Evolutionary conservation across 2,113 vertebrate species (phyloP).

Genomic region (Anolis carolinensis): DNA sequence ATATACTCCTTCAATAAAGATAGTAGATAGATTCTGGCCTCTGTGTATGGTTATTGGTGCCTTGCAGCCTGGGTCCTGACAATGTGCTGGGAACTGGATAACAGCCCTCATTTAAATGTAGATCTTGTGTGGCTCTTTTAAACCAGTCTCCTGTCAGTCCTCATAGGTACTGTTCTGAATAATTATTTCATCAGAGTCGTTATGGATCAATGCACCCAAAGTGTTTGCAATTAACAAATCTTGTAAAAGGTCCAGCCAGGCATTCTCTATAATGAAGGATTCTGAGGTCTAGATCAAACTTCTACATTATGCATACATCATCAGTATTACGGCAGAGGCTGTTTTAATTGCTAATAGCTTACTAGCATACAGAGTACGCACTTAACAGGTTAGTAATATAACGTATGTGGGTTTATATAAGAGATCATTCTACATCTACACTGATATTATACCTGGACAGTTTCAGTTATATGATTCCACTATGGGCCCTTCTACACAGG

Average conservation of each 20-base stretch:
- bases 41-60: too few species aligned
- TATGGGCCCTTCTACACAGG: too few species aligned
- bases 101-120: not conserved
- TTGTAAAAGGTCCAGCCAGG: conserved; percentile 37
- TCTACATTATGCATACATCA: not conserved
- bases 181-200: conserved; percentile 55
- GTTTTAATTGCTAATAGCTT: conserved; percentile 13
- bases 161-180: conserved; percentile 35
- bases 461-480: not conserved
- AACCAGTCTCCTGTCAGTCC: conserved; percentile 21
- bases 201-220: conserved; percentile 33
- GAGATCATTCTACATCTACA: not conserved
- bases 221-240: conserved; percentile 45
- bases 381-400: not conserved
- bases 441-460: not conserved
- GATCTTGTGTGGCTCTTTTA: not conserved
- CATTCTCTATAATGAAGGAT: conserved; percentile 13
- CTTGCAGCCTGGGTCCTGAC: too few species aligned
- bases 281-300: not conserved
- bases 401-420: not conserved
- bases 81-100: not conserved
- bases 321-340: not conserved
- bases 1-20: too few species aligned
- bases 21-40: too few species aligned
- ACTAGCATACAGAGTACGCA: accelerated